Evolutionary conservation across 2,888 invertebrate species (phyloP).

Genomic region (Timandra comae): DNA sequence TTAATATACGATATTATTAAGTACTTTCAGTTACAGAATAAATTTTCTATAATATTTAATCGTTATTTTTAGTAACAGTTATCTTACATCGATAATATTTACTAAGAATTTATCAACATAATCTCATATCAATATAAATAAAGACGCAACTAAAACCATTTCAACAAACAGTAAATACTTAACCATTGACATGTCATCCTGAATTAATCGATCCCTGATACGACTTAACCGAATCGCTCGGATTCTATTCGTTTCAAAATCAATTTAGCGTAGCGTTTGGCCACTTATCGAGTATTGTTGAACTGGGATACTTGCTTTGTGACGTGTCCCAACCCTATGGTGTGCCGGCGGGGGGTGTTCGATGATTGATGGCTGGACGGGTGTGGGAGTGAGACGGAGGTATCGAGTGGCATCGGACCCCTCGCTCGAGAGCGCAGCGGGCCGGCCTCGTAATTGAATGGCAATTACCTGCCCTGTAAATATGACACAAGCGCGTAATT

Average conservation of each 20-base stretch:
- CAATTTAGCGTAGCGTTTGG: constrained; percentile 68
- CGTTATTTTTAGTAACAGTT: no score
- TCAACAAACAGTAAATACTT: no score
- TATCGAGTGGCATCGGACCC: constrained; percentile 32
- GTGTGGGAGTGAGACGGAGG: constrained; percentile 42
- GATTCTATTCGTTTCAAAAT: constrained; percentile 54
- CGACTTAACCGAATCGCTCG: constrained; percentile 43
- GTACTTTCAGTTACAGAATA: no score
- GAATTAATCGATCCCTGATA: constrained; percentile 26
- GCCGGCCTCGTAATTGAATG: constrained; percentile 73
- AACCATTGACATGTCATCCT: no score
- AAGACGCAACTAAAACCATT: no score
- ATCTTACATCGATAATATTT: no score
- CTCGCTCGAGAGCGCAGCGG: constrained; percentile 53
- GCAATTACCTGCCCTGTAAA: constrained; percentile 78
- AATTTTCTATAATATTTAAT: no score
- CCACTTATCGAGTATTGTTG: constrained; percentile 73
- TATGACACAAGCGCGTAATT: constrained; percentile 77
- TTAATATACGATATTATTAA: no score
- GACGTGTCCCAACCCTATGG: constrained; percentile 68
- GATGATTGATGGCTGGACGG: constrained; percentile 73
- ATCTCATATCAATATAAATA: no score
- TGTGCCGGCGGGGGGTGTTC: constrained; percentile 67
- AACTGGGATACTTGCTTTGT: constrained; percentile 58
- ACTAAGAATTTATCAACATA: no score